Base-by-base conservation (phyloP, 2,113 vertebrate species). In the Protobothrops flavoviridis region DNA sequence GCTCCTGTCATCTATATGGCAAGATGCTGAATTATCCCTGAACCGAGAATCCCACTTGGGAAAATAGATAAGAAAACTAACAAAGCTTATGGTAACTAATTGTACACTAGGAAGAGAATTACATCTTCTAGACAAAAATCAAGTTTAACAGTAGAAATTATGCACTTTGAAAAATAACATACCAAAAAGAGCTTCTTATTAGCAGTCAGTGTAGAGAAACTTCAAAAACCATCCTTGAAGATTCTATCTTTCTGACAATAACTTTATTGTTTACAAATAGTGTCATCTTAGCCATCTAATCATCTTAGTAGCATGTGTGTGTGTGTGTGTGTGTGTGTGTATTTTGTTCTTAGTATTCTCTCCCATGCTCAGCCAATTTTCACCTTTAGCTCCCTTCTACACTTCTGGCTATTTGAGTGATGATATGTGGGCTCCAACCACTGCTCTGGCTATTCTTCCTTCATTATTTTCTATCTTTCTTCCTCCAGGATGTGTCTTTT, bases 181-280 rank as follows among this genome's bases (percentile, higher is more conserved):
- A 93, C 64, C 17, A 91, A 93, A 95, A 96, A 94, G 90, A 24
- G 8, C 85, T 96, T 94, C 94, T 96, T 92, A 61, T 95, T 96
- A 95, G 87, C 39, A 92, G 90, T 93, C 96, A 97, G 81, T 90
- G 95, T 85, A 93, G 53, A 92, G 48, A 92, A 96, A 94, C 95
- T 95, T 95, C 92, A 97, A 94, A 96, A 96, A 92, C 85, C 93
- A 48, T 89, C 89, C 88, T 92, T 85, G 59, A 96, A 81, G 96
- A 94, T 95, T 88, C 61, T 89, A 89, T 94, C 94, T 95, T 96
- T 95, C 92, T 95, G 96, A 96, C 94, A 97, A 96, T 74, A 59
- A 94, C 91, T 93, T 96, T 97, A 94, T 95, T 97, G 96, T 94
- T 94, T 89, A 93, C 91, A 96, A 96, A 95, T 29, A 64, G 93